Conservation (phyloP, 2,797 vertebrate species). For the Micropoecilia bifurca region DNA sequence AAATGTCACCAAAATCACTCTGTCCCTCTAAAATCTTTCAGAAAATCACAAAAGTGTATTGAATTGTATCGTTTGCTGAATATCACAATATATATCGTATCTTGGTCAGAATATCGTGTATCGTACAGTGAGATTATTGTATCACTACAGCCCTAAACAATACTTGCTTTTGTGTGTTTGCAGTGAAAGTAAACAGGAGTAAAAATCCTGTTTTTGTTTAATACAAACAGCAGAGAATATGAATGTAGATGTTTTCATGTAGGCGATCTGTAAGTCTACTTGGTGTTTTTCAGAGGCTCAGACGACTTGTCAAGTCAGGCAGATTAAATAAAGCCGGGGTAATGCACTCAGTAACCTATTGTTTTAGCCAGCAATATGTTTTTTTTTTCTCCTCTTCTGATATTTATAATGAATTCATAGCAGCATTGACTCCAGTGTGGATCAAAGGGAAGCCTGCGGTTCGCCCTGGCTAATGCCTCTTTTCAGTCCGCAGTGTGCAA, state of each 20-base stretch:
- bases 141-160: too few relatives aligned
- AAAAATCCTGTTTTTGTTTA: neutral
- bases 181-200: neutral
- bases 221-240: neutral
- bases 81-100: too few relatives aligned
- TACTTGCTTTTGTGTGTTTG: too few relatives aligned
- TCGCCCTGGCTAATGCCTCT: slow-evolving; percentile 25
- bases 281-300: neutral
- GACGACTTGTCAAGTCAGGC: slow-evolving; percentile 22
- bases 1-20: too few relatives aligned
- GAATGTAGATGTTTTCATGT: neutral
- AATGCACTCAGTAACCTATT: slow-evolving; percentile 47
- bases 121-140: too few relatives aligned
- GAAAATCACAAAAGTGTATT: too few relatives aligned
- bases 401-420: slow-evolving; percentile 61
- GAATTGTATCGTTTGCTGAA: too few relatives aligned
- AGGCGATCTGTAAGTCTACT: neutral
- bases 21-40: too few relatives aligned
- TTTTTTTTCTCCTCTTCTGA: slow-evolving; percentile 38
- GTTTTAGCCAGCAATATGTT: slow-evolving; percentile 36
- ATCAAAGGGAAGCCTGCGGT: slow-evolving; percentile 48
- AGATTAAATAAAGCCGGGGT: slow-evolving; percentile 18
- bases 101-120: too few relatives aligned
- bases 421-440: slow-evolving; percentile 32
- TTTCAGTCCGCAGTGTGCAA: slow-evolving; percentile 24